These are phyloP conservation scores for Chrysina gloriosa DNA, from an alignment of 2,888 invertebrate genomes.

Conservation along the genomic window DNA sequence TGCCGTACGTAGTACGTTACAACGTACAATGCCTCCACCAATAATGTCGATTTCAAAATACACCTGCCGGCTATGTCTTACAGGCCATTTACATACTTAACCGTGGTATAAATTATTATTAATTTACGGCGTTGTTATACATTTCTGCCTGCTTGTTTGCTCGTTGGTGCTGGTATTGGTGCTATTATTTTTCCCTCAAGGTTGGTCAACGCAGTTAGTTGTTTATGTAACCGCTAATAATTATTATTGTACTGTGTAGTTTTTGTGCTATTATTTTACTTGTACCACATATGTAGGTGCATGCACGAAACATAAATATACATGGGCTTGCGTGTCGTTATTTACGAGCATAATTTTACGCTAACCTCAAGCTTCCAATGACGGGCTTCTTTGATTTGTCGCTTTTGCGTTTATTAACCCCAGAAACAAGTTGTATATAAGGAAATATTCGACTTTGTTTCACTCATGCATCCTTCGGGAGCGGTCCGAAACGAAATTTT, in stretches of 20 bases:
- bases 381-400: too few species aligned
- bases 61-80: conserved; percentile 33
- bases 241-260: conserved; percentile 20
- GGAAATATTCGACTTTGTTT: too few species aligned
- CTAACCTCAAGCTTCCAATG: too few species aligned
- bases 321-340: too few species aligned
- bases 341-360: too few species aligned
- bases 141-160: conserved; percentile 19
- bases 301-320: conserved; percentile 3
- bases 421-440: too few species aligned
- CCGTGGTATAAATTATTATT: conserved; percentile 36
- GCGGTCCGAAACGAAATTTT: too few species aligned
- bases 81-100: conserved; percentile 34
- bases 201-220: conserved; percentile 8
- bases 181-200: conserved; percentile 25
- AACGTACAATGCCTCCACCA: conserved; percentile 3
- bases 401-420: too few species aligned
- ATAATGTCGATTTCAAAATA: conserved; percentile 39
- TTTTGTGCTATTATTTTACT: conserved; percentile 21
- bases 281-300: not conserved
- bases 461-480: too few species aligned
- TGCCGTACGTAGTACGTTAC: not conserved
- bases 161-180: conserved; percentile 11
- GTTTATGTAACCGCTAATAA: conserved; percentile 28
- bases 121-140: conserved; percentile 31